phyloP scores from a whole-genome alignment of 2,888 invertebrate genomes.

The Tupiocoris notatus region DNA sequence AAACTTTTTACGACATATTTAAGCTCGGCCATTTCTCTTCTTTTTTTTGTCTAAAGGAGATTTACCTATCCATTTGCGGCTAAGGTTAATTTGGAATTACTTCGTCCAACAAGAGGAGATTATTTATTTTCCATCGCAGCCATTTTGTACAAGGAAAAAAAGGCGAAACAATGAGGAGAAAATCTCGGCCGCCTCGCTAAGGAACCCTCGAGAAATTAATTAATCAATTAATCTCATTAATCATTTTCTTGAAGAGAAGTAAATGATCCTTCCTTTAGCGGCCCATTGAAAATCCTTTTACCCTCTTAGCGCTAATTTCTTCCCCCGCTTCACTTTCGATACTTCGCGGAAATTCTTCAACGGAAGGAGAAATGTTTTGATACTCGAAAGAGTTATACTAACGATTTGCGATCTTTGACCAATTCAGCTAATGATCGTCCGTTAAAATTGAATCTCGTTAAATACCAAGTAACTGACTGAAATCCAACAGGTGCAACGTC shows the following conservation, averaged over 20 bases:
- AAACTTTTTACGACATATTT: too few species aligned
- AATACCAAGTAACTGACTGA: too few species aligned
- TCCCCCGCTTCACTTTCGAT: neutral
- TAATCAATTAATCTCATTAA: conserved; percentile 36
- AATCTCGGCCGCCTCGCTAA: neutral
- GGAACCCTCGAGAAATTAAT: conserved; percentile 12
- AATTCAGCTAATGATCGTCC: too few species aligned
- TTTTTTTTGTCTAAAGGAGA: too few species aligned
- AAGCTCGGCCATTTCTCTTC: too few species aligned
- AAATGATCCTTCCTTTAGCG: conserved; percentile 16
- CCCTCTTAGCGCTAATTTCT: neutral
- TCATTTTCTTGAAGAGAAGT: conserved; percentile 32
- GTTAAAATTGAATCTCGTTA: too few species aligned
- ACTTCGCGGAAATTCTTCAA: neutral
- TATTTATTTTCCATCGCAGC: neutral
- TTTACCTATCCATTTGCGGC: neutral
- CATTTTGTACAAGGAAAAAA: neutral
- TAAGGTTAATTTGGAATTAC: neutral
- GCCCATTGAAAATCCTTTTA: conserved; percentile 12
- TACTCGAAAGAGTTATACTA: too few species aligned
- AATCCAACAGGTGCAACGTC: too few species aligned
- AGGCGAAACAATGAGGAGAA: neutral
- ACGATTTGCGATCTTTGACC: too few species aligned
- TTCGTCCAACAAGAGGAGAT: neutral
- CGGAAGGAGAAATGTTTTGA: too few species aligned